phyloP scores from a whole-genome alignment of 2,797 vertebrate genomes.

The Microctenopoma steveboyesi region DNA sequence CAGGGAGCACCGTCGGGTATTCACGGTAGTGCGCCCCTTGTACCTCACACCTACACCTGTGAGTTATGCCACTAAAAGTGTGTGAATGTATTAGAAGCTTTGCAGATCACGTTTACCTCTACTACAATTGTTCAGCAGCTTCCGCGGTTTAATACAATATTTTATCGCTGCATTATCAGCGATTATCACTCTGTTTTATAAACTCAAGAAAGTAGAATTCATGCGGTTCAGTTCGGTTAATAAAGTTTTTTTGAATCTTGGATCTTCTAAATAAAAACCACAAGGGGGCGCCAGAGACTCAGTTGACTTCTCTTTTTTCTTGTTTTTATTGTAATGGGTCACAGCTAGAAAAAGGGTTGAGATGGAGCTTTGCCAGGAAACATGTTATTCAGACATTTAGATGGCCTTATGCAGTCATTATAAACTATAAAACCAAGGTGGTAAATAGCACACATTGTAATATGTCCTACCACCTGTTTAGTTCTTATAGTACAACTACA shows the following conservation, averaged over 20 bases:
- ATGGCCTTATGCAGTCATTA: background rate
- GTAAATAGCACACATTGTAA: background rate
- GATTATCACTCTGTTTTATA: background rate
- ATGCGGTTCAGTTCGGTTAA: too few relatives aligned
- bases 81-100: background rate
- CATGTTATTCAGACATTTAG: background rate
- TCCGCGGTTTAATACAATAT: background rate
- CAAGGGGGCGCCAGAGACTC: slow-evolving; percentile 75
- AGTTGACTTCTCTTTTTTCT: slow-evolving; percentile 6
- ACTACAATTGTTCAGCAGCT: background rate
- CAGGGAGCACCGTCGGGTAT: background rate
- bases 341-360: background rate
- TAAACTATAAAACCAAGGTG: background rate
- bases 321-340: background rate
- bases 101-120: background rate
- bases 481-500: background rate
- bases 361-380: background rate
- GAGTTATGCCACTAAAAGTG: background rate
- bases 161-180: background rate
- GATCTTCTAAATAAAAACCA: slow-evolving; percentile 47
- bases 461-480: background rate
- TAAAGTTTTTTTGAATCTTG: too few relatives aligned
- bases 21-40: background rate
- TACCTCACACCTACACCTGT: background rate
- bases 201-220: background rate